Base-by-base conservation (phyloP, 2,113 vertebrate species). In the Gopherus flavomarginatus region DNA sequence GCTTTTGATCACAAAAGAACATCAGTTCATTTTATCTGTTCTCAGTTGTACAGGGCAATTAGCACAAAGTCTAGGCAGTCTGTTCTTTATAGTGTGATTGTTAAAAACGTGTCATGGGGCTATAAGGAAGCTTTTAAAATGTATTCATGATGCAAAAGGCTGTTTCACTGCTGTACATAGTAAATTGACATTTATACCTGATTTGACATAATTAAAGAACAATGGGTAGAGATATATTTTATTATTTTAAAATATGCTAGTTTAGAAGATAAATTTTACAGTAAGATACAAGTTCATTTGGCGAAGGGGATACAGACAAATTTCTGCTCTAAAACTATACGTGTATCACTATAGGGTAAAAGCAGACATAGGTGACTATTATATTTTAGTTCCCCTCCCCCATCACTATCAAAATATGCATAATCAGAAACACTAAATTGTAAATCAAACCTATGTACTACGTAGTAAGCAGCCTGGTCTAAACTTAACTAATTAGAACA, bases 391-490 rank as follows among this genome's bases (percentile, higher is more conserved):
- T 97, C 52, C 31, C 4, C 78, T 79, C 38, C 47, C 9, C 77
- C 57, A 59, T 93, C 94, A 81, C 81, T 95, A 91, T 94, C 4
- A 96, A 97, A 97, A 85, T 75, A 49, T 11, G 17, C 59, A 21
- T 54, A 38, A 90, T 89, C 69, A 62, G 77, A 80, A 91, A 84
- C 79, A 92, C 38, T 69, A 96, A 94, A 97, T 31, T 94, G 93
- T 82, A 96, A 97, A 96, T 83, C 31, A 95, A 93, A 84, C 54
- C 92, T 90, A 85, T 44, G 65, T 96, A 95, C 86, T 96, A 97
- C 92, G 92, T 97, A 96, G 93, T 95, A 77, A 97, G 88, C 21
- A 86, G 50, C n/a, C 88, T 87, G 69, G 49, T 92, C 90, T 97
- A 88, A 97, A 91, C 57, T 93, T 56, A 53, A 44, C 81, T 85